Conservation (phyloP, 2,113 vertebrate species). For the Syrmaticus mikado region DNA sequence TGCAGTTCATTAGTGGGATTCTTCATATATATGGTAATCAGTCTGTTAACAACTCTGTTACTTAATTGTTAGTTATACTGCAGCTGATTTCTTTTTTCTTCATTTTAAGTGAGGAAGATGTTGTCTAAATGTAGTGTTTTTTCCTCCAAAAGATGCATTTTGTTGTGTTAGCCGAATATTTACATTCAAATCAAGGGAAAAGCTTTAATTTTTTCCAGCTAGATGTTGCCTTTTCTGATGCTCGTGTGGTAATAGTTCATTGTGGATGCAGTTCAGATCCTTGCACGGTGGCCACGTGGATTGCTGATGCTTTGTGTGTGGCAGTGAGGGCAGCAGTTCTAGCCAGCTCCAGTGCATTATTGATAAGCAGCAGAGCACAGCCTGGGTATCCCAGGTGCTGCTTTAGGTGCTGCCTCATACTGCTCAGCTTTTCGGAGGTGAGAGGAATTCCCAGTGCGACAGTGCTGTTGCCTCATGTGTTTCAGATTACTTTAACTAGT, state of each 20-base stretch:
- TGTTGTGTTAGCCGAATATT: background rate
- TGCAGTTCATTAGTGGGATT: slow-evolving; percentile 80
- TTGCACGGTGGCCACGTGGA: background rate
- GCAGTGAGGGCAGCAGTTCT: background rate
- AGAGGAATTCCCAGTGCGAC: background rate
- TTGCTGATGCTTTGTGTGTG: background rate
- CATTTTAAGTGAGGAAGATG: background rate
- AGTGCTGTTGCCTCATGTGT: background rate
- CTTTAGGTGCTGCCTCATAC: background rate
- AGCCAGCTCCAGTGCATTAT: background rate
- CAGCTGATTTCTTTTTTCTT: slow-evolving; percentile 73
- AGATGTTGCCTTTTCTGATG: background rate
- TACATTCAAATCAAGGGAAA: background rate
- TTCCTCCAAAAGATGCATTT: background rate
- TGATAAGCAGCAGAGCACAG: background rate
- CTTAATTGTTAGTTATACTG: slow-evolving; percentile 76
- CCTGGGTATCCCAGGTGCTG: background rate
- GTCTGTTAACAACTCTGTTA: slow-evolving; percentile 77
- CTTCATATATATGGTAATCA: slow-evolving; percentile 83
- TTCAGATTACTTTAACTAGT: background rate
- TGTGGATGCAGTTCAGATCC: background rate
- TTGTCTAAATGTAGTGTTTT: background rate
- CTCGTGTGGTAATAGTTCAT: background rate
- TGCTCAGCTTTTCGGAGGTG: background rate
- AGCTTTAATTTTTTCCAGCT: background rate